phyloP scores from a whole-genome alignment of 2,113 vertebrate species.

The Uria lomvia region DNA sequence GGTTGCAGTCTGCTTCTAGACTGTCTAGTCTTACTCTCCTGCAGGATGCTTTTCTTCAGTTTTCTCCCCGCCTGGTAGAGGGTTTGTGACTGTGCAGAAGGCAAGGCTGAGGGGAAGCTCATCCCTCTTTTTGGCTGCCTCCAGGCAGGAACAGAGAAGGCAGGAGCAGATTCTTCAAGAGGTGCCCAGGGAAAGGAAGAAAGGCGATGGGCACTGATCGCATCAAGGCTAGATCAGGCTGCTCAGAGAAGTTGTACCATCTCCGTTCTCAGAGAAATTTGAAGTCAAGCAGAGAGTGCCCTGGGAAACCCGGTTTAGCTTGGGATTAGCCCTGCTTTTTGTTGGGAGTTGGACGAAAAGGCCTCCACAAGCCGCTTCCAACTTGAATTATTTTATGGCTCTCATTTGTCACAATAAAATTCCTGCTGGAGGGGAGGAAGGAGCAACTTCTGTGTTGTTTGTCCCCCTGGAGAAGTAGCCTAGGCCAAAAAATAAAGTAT shows the following conservation, averaged over 20 bases:
- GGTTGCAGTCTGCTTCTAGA: not conserved
- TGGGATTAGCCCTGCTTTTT: not conserved
- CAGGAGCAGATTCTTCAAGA: not conserved
- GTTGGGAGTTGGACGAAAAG: not conserved
- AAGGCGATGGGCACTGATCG: not conserved
- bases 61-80: fast-evolving
- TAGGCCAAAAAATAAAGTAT: not conserved
- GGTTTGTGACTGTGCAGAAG: not conserved
- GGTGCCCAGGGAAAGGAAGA: not conserved
- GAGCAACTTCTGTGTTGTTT: not conserved
- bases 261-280: not conserved
- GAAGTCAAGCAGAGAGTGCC: not conserved
- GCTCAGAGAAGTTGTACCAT: not conserved
- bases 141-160: not conserved
- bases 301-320: not conserved
- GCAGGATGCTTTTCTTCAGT: not conserved
- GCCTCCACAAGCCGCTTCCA: not conserved
- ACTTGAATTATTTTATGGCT: not conserved
- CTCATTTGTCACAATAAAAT: not conserved
- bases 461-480: not conserved
- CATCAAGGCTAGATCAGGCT: not conserved
- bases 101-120: not conserved
- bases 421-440: not conserved
- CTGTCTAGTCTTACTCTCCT: not conserved
- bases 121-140: not conserved